Conservation (phyloP, 2,797 vertebrate species). For the Cryptoblepharus egeriae region DNA sequence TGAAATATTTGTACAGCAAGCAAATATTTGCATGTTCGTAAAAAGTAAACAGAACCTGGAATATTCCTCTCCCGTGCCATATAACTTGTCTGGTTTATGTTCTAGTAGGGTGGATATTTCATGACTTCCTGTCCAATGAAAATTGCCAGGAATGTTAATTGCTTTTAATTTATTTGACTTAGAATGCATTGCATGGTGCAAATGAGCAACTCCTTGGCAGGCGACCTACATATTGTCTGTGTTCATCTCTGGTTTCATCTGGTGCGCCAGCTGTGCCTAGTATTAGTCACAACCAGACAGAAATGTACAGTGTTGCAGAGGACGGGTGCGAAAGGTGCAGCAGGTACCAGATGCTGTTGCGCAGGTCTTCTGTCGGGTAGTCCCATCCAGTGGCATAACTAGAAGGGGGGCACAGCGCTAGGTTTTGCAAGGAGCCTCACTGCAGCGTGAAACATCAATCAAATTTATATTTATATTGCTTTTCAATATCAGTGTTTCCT, state of each 20-base stretch:
- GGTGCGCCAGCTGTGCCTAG: too few species aligned
- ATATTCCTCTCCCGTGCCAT: background rate
- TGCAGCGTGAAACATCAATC: too few species aligned
- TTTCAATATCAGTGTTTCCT: too few species aligned
- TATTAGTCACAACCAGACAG: too few species aligned
- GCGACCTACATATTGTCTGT: background rate
- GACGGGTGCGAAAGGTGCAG: too few species aligned
- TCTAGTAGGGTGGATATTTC: background rate
- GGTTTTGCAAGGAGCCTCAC: too few species aligned
- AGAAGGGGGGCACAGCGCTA: too few species aligned
- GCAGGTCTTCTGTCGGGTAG: too few species aligned
- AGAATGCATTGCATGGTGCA: background rate
- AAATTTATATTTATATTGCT: too few species aligned
- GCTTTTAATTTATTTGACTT: conserved; percentile 5
- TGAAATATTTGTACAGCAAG: background rate
- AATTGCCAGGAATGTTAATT: conserved; percentile 29
- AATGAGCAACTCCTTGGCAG: background rate
- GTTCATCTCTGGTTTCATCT: background rate
- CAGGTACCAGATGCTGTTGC: too few species aligned
- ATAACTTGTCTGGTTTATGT: background rate
- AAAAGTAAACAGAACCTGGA: background rate
- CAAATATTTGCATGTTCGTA: background rate
- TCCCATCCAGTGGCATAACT: too few species aligned
- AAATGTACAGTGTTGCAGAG: too few species aligned
- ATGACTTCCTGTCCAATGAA: conserved; percentile 13